Base-by-base conservation (phyloP, 1,140 invertebrate species). In the Drosophila rhopaloa region DNA sequence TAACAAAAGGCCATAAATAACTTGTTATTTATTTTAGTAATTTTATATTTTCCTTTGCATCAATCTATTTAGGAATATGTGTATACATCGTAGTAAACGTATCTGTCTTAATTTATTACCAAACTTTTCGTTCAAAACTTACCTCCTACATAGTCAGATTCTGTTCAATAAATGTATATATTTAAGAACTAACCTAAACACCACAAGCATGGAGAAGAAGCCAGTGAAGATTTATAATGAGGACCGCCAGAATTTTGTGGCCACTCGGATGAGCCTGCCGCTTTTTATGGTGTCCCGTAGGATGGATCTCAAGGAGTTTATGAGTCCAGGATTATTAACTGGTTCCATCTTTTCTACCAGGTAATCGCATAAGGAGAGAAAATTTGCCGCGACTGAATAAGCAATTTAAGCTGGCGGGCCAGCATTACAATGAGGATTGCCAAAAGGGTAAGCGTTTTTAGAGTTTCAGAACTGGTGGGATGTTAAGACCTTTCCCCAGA, bases 271-370 rank as follows among this genome's bases (percentile, higher is more conserved):
- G 84, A 84, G 80, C 47, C 44, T 89, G 19, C 84, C 84, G 6
- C 80, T 89, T 0, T 89, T 81, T 43, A 89, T 89, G 84, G 14
- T 79, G 0, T 78, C 84, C 9, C 85, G 84, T 89, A 68, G 68
- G 80, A 43, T n/a, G 0, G 2, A 5, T 7, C 29, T 32, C 1
- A 2, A 32, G 6, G 8, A 32, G 8, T 32, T 32, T 32, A 24
- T 8, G 29, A 8, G 29, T 8, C 6, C 7, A 32, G 29, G 7
- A 32, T 7, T 7, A 32, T 7, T 32, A 32, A 32, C 8, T 2
- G 8, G 1, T 32, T 7, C 29, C 6, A 32, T 32, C 1, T 4
- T 7, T 37, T 0, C 0, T 4, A 10, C 0, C 4, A 88, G 83
- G 83, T 9, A 88, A 88, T 66, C 84, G 84, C 10, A 38, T 89